Evolutionary conservation across 2,797 vertebrate genomes (phyloP).

Genomic region (Bovichtus diacanthus): DNA sequence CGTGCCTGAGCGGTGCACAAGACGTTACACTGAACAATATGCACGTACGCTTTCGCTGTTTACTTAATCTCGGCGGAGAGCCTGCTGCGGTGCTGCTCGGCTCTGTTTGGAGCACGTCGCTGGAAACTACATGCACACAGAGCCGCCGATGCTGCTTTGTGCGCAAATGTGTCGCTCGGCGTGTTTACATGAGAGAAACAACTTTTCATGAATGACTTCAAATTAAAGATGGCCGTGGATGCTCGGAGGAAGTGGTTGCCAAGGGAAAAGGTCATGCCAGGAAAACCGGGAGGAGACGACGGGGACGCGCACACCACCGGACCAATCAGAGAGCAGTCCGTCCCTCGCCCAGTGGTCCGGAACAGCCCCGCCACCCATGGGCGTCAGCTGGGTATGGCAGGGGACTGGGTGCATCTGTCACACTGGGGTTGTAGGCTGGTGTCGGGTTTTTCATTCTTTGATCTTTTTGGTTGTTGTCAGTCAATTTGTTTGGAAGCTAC

Average conservation of each 20-base stretch:
- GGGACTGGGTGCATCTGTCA: not conserved
- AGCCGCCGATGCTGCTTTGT: conserved; percentile 40
- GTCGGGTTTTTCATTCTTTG: not conserved
- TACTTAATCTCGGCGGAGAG: conserved; percentile 66
- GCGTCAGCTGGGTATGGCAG: conserved; percentile 62
- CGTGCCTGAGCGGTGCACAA: conserved; percentile 20
- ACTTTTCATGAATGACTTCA: conserved; percentile 86
- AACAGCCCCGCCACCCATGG: conserved; percentile 72
- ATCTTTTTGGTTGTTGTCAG: not conserved
- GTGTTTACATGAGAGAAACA: conserved; percentile 73
- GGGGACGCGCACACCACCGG: conserved; percentile 70
- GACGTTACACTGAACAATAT: conserved; percentile 46
- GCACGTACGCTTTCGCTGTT: conserved; percentile 77
- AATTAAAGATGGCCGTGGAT: conserved; percentile 88
- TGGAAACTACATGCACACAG: conserved; percentile 45
- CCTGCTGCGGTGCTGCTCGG: conserved; percentile 47
- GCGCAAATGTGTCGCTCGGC: conserved; percentile 50
- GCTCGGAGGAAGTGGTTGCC: conserved; percentile 89
- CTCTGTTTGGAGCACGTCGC: conserved; percentile 39
- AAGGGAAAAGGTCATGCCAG: conserved; percentile 86
- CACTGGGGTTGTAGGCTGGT: not conserved
- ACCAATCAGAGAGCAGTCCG: conserved; percentile 77
- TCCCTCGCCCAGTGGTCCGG: conserved; percentile 47
- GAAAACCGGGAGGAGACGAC: conserved; percentile 81
- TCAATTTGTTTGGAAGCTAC: not conserved